Conservation (phyloP, 1,140 invertebrate genomes). For the Parapsyche elsis region DNA sequence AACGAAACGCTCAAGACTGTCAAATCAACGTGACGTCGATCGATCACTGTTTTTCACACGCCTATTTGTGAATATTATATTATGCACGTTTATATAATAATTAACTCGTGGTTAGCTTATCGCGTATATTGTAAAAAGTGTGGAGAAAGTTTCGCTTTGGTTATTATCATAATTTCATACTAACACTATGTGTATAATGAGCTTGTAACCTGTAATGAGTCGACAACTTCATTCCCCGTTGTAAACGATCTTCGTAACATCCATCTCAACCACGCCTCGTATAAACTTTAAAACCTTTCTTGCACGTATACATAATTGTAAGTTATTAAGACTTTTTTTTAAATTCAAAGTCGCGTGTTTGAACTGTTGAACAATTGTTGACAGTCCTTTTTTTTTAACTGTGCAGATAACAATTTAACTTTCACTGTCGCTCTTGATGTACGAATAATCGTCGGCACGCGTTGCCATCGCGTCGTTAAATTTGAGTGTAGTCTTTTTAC, state of each 20-base stretch:
- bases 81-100: too few species aligned
- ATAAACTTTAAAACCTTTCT: not conserved
- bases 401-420: constrained; percentile 23
- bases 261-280: not conserved
- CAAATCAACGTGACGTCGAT: too few species aligned
- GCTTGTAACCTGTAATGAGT: not conserved
- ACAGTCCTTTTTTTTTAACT: constrained; percentile 6
- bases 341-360: not conserved
- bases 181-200: not conserved
- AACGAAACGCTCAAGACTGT: too few species aligned
- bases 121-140: too few species aligned
- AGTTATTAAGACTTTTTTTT: not conserved
- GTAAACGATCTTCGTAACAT: not conserved
- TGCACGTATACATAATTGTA: not conserved
- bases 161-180: too few species aligned
- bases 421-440: constrained; percentile 32
- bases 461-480: not conserved
- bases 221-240: constrained; percentile 17
- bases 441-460: constrained; percentile 34
- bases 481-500: too few species aligned
- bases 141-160: too few species aligned
- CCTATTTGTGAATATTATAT: too few species aligned
- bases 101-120: too few species aligned
- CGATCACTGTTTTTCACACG: too few species aligned
- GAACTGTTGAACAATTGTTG: not conserved